Evolutionary conservation across 2,113 vertebrate species (phyloP).

Genomic region (Equus przewalskii): DNA sequence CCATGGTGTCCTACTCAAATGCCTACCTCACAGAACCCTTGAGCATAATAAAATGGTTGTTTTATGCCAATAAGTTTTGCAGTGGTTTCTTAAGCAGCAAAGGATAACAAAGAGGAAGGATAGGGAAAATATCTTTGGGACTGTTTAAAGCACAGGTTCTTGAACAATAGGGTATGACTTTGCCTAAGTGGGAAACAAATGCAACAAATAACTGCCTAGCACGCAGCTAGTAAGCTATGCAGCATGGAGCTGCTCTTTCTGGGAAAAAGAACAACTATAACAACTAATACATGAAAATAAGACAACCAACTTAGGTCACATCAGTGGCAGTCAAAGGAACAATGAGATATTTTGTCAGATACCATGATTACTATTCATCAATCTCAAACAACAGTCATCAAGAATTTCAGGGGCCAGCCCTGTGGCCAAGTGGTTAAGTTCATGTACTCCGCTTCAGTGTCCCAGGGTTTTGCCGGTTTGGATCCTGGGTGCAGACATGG

Average conservation of each 20-base stretch:
- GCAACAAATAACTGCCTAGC: neutral
- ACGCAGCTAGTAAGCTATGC: neutral
- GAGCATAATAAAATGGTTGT: neutral
- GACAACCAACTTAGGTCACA: neutral
- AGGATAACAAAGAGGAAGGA: slow-evolving; percentile 22
- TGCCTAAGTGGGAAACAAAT: neutral
- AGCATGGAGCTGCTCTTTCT: neutral
- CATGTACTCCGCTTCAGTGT: too few species aligned
- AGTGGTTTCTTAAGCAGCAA: neutral
- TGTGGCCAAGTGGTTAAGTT: too few species aligned
- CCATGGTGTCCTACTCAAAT: neutral
- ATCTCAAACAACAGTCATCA: neutral
- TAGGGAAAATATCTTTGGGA: neutral
- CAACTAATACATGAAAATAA: neutral
- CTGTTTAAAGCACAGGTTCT: slow-evolving; percentile 29
- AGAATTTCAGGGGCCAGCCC: neutral
- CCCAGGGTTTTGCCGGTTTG: too few species aligned
- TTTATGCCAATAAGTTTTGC: slow-evolving; percentile 12
- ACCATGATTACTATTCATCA: neutral
- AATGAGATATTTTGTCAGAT: slow-evolving; percentile 34
- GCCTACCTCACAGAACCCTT: neutral
- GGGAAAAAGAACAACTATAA: neutral
- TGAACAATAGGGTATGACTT: neutral
- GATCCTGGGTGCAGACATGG: too few species aligned
- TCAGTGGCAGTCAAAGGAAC: neutral